These are phyloP conservation scores for Columba janthina DNA, from an alignment of 2,113 vertebrate genomes.

Conservation along the genomic window DNA sequence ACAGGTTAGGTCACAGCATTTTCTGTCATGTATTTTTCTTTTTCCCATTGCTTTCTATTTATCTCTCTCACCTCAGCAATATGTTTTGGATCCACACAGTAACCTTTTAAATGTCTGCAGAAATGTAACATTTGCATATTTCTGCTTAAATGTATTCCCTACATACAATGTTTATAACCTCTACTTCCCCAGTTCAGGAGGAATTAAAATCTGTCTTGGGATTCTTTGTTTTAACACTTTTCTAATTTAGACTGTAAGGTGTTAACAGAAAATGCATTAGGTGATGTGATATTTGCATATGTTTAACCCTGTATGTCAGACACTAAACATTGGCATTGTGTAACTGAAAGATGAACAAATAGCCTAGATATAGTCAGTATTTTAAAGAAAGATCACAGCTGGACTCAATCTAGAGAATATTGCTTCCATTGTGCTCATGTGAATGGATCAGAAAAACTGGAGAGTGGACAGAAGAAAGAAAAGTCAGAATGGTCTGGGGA, in stretches of 20 bases:
- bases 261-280: not conserved
- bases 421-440: accelerated
- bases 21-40: not conserved
- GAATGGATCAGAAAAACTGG: not conserved
- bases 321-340: too few relatives aligned
- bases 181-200: not conserved
- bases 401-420: not conserved
- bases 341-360: not conserved
- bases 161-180: not conserved
- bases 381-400: not conserved
- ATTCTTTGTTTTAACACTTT: not conserved
- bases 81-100: not conserved
- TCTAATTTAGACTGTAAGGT: not conserved
- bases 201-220: not conserved
- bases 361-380: not conserved
- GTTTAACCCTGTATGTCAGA: not conserved
- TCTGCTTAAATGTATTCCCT: not conserved
- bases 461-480: not conserved
- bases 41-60: not conserved
- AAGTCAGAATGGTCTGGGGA: not conserved
- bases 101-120: not conserved
- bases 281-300: not conserved
- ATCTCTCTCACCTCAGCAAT: not conserved
- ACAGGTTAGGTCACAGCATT: not conserved
- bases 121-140: not conserved